Base-by-base conservation (phyloP, 2,113 vertebrate genomes). In the Zonotrichia leucophrys region DNA sequence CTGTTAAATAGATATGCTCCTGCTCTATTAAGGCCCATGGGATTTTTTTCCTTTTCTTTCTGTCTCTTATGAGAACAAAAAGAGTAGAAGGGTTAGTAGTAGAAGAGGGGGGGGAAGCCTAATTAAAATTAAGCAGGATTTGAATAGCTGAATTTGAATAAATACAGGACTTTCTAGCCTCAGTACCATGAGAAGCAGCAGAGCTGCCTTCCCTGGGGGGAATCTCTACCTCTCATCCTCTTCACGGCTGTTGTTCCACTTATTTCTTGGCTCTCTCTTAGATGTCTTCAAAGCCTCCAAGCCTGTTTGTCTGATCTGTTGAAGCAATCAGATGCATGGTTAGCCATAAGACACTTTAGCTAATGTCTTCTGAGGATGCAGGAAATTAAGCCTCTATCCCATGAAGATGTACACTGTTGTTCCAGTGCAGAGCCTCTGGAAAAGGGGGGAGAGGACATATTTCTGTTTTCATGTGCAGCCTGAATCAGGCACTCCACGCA, bases 91-190 rank as follows among this genome's bases (percentile, higher is more conserved):
- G 53, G 17, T 53, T n/a, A 41, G 46, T 28, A 67, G 33, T n/a
- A 18, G 28, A 53, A 30, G 39, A 4, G 2, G 3, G 4, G 37
- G 9, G 1, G 0, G 41, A 31, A 63, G 13, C 11, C n/a, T 73
- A 50, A 76, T 62, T 91, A 15, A 42, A 84, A 69, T 46, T 39
- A 62, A 46, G 47, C 23, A 30, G 39, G 47, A 24, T 46, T 78
- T 78, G 55, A 33, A 12, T 55, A 69, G 35, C 25, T 59, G 42
- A 22, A 28, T 42, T 69, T 89, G 5, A 52, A 28, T 44, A 56
- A 75, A 49, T 5, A 1, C 14, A 23, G 46, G 49, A 50, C 24
- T 30, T 46, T 33, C 10, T 64, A 35, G 56, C 23, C 35, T 73
- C 46, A 86, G 24, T 19, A 69, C 19, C 49, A 66, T 0, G 0